Evolutionary conservation across 2,113 vertebrate species (phyloP).

Genomic region (Alexandromys fortis): DNA sequence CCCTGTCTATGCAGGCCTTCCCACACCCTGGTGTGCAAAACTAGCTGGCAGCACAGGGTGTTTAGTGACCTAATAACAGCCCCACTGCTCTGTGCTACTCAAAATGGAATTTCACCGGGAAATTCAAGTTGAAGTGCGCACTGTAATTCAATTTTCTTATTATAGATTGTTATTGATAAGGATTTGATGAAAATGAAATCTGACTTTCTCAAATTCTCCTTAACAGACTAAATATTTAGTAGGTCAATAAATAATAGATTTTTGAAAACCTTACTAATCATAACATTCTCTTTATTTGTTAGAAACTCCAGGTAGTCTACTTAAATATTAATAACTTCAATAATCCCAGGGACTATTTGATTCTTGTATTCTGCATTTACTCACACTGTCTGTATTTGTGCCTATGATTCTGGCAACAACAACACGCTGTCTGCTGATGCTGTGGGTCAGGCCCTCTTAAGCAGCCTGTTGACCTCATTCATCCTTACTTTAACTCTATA

Average conservation of each 20-base stretch:
- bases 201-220: constrained; percentile 12
- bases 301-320: not conserved
- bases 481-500: not conserved
- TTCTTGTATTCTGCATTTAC: not conserved
- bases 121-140: not conserved
- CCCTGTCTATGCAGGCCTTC: not conserved
- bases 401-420: not conserved
- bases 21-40: not conserved
- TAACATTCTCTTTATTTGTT: not conserved
- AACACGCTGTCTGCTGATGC: not conserved
- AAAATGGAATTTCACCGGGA: constrained; percentile 33
- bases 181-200: constrained; percentile 32
- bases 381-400: constrained; percentile 23
- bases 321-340: constrained; percentile 38
- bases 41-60: not conserved
- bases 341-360: not conserved
- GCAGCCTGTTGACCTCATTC: not conserved
- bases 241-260: not conserved
- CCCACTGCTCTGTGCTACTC: not conserved
- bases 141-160: constrained; percentile 11
- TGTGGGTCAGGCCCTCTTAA: not conserved
- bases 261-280: not conserved
- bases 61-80: not conserved
- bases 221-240: constrained; percentile 24
- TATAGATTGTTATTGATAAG: not conserved